Evolutionary conservation across 1,140 invertebrate species (phyloP).

Genomic region (Brachionus rubens): DNA sequence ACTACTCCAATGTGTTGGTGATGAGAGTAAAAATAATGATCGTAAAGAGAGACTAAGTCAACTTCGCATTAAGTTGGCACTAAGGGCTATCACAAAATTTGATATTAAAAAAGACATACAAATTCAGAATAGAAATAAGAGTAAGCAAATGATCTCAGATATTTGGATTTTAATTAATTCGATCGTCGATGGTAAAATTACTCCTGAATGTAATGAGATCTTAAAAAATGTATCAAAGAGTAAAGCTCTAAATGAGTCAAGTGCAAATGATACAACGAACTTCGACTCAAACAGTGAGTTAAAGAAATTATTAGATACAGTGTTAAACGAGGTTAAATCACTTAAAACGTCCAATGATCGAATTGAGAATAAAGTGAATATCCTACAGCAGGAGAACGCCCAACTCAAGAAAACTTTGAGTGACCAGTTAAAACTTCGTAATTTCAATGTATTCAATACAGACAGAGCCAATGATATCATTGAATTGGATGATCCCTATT

Average conservation of each 20-base stretch:
- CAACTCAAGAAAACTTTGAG: background rate
- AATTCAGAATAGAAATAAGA: background rate
- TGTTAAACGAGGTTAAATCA: background rate
- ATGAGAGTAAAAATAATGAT: too few relatives aligned
- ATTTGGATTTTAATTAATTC: background rate
- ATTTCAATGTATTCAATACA: background rate
- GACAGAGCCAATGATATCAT: background rate
- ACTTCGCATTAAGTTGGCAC: background rate
- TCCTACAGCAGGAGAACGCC: background rate
- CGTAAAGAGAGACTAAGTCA: too few relatives aligned
- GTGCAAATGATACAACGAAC: background rate
- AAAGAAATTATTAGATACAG: background rate
- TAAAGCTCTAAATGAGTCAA: background rate
- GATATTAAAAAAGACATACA: background rate
- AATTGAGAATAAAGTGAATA: background rate
- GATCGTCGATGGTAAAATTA: background rate
- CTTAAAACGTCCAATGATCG: background rate
- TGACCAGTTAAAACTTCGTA: background rate
- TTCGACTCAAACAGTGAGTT: background rate
- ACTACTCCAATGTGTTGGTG: too few relatives aligned
- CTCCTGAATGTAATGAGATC: background rate
- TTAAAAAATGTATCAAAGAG: background rate
- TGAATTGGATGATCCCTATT: too few relatives aligned
- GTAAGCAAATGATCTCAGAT: background rate
- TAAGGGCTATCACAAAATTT: background rate